phyloP scores from a whole-genome alignment of 2,113 vertebrate genomes.

The Chaetops frenatus region DNA sequence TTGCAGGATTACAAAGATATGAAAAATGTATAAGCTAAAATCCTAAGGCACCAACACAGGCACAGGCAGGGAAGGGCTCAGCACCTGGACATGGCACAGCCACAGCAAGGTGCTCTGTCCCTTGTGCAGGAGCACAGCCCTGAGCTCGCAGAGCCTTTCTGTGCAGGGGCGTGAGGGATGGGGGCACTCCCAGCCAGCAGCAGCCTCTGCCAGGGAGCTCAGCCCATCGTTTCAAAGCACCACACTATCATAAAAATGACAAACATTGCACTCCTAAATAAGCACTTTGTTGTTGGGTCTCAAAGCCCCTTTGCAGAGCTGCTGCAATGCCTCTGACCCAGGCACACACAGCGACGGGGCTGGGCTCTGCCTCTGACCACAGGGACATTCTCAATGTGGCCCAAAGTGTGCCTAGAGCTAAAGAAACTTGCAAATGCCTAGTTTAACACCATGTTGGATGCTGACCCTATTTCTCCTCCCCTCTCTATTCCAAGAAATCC shows the following conservation, averaged over 20 bases:
- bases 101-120: not conserved
- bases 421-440: not conserved
- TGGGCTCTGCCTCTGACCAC: not conserved
- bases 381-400: not conserved
- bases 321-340: not conserved
- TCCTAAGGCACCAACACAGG: not conserved
- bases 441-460: rapidly evolving
- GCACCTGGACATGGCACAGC: not conserved
- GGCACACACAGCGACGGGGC: not conserved
- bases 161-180: not conserved
- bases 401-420: not conserved
- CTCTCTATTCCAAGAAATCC: not conserved
- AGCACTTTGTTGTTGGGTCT: not conserved
- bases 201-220: not conserved
- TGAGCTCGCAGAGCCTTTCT: not conserved
- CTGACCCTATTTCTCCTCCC: not conserved
- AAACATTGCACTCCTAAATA: not conserved
- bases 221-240: not conserved
- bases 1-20: rapidly evolving
- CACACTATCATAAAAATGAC: not conserved
- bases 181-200: not conserved
- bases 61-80: not conserved
- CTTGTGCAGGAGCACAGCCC: not conserved
- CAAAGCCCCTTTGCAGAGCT: not conserved
- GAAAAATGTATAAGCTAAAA: rapidly evolving